A percentile compares a stretch with the other conserved stretches of the same genome.
Evolutionary conservation across 2,113 vertebrate species (phyloP).

Genomic region (Crocuta crocuta): DNA sequence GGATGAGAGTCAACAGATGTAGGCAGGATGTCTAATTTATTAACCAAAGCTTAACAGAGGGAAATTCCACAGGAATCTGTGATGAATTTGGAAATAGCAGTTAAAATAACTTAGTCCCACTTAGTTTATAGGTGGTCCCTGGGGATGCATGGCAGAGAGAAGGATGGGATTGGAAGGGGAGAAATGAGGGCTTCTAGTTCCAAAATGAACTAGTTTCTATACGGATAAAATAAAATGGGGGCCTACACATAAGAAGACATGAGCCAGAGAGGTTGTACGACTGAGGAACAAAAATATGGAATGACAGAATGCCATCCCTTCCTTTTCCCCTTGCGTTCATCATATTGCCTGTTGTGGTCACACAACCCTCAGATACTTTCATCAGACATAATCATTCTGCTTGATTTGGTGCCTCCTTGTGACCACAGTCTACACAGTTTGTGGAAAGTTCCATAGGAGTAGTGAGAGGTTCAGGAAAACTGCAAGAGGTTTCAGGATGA

Average conservation of each 20-base stretch:
- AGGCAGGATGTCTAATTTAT: background rate
- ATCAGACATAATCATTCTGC: background rate
- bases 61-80: background rate
- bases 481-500: background rate
- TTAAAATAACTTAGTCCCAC: background rate
- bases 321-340: background rate
- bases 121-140: background rate
- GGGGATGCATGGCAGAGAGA: background rate
- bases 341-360: background rate
- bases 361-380: background rate
- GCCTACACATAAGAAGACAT: background rate
- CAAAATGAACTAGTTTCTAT: background rate
- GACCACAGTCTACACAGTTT: background rate
- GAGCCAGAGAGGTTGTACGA: background rate
- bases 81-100: background rate
- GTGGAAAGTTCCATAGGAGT: background rate
- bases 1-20: background rate
- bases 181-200: background rate
- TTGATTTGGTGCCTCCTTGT: background rate
- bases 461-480: background rate
- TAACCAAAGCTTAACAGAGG: slow-evolving; percentile 15
- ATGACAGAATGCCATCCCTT: background rate
- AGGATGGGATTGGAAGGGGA: background rate
- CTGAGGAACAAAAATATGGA: background rate
- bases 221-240: background rate